Percentiles rank a stretch among this genome's conserved stretches.
Evolutionary conservation across 2,888 invertebrate species (phyloP).

Genomic region (Dione juno): DNA sequence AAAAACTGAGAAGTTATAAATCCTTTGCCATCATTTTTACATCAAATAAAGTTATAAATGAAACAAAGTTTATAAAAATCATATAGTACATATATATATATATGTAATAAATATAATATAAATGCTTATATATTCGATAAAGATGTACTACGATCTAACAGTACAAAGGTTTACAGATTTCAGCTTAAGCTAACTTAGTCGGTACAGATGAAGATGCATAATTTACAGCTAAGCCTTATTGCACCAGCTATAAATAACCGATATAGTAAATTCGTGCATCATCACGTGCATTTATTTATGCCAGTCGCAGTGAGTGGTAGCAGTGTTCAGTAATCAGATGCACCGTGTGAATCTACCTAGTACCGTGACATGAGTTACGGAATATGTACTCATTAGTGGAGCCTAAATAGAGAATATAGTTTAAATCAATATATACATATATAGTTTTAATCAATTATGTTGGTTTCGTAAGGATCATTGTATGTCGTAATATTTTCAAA

Average conservation of each 20-base stretch:
- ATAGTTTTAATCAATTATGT: too few relatives aligned
- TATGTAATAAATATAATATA: background rate
- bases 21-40: too few relatives aligned
- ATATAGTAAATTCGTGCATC: constrained; percentile 67
- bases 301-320: constrained; percentile 66
- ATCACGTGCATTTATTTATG: constrained; percentile 69
- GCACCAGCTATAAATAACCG: constrained; percentile 39
- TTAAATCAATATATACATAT: background rate
- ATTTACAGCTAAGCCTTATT: constrained; percentile 42
- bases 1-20: too few relatives aligned
- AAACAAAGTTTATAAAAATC: too few relatives aligned
- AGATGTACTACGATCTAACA: constrained; percentile 2
- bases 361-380: constrained; percentile 30
- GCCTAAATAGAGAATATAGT: background rate
- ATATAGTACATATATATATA: constrained; percentile 10
- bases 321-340: constrained; percentile 75
- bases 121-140: constrained; percentile 2
- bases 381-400: constrained; percentile 16
- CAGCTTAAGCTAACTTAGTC: constrained; percentile 27
- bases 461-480: too few relatives aligned
- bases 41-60: too few relatives aligned
- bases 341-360: constrained; percentile 56
- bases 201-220: constrained; percentile 40
- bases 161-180: constrained; percentile 16
- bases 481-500: too few relatives aligned